These are phyloP conservation scores for Elgaria multicarinata DNA, from an alignment of 2,113 vertebrate genomes.

Conservation along the genomic window DNA sequence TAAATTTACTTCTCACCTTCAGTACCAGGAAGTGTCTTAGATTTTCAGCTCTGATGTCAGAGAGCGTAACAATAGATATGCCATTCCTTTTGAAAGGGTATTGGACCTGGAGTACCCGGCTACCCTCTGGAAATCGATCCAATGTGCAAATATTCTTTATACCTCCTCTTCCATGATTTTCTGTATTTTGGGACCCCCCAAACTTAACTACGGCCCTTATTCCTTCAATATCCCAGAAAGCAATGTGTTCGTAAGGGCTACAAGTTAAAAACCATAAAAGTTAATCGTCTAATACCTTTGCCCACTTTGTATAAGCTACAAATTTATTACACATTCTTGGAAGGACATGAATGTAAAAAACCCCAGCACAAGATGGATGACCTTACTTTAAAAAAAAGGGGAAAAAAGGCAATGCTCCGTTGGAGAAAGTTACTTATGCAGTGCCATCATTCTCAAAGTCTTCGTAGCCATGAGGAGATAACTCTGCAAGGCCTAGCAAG, in stretches of 20 bases:
- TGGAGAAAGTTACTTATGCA: constrained; percentile 15
- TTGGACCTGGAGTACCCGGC: too few species aligned
- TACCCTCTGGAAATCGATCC: too few species aligned
- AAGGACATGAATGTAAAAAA: constrained; percentile 7
- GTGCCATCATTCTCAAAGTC: constrained; percentile 13
- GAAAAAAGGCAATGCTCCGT: neutral
- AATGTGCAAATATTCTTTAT: neutral
- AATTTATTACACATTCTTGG: neutral
- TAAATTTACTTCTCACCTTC: too few species aligned
- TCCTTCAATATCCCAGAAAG: neutral
- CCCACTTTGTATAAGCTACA: constrained; percentile 18
- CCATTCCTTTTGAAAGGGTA: too few species aligned
- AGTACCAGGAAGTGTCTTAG: too few species aligned
- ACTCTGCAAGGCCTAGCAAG: neutral
- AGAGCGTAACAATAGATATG: too few species aligned
- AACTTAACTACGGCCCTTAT: neutral
- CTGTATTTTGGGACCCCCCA: neutral
- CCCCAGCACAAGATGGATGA: neutral
- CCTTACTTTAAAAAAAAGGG: neutral
- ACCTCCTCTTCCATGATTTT: neutral
- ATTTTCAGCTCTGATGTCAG: too few species aligned
- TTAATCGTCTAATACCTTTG: constrained; percentile 22
- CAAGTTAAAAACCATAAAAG: constrained; percentile 21
- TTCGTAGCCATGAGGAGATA: fast-evolving
- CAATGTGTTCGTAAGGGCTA: neutral